Percentiles rank a stretch among this genome's conserved stretches.
Evolutionary conservation across 2,888 invertebrate species (phyloP).

Genomic region (Serrognathus titanus): DNA sequence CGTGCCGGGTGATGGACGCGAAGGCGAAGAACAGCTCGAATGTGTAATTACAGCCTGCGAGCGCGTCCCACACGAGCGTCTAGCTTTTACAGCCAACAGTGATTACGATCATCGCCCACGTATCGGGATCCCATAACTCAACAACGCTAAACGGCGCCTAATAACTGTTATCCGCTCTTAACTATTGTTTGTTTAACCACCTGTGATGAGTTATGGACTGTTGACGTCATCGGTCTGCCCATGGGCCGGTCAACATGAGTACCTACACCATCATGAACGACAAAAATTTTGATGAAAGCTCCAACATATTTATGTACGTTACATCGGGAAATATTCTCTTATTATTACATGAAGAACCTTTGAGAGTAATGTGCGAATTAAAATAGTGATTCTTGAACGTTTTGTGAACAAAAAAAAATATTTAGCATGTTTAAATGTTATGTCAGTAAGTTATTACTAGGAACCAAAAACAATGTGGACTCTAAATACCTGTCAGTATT

Average conservation of each 20-base stretch:
- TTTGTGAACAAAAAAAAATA: no score
- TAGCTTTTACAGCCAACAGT: conserved; percentile 20
- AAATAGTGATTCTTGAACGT: no score
- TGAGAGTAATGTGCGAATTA: no score
- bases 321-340: no score
- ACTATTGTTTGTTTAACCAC: conserved; percentile 37
- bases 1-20: neutral
- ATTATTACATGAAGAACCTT: no score
- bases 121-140: conserved; percentile 28
- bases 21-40: neutral
- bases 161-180: conserved; percentile 36
- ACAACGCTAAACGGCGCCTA: conserved; percentile 34
- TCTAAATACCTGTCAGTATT: no score
- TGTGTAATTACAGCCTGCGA: conserved; percentile 11
- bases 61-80: conserved; percentile 20
- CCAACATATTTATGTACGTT: no score
- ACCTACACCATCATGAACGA: no score
- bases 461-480: no score
- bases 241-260: conserved; percentile 6
- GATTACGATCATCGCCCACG: conserved; percentile 25
- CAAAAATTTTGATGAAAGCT: no score
- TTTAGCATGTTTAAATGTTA: no score
- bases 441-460: no score
- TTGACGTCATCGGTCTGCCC: conserved; percentile 16
- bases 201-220: conserved; percentile 29